Base-by-base conservation (phyloP, 2,113 vertebrate species). In the Tursiops truncatus region DNA sequence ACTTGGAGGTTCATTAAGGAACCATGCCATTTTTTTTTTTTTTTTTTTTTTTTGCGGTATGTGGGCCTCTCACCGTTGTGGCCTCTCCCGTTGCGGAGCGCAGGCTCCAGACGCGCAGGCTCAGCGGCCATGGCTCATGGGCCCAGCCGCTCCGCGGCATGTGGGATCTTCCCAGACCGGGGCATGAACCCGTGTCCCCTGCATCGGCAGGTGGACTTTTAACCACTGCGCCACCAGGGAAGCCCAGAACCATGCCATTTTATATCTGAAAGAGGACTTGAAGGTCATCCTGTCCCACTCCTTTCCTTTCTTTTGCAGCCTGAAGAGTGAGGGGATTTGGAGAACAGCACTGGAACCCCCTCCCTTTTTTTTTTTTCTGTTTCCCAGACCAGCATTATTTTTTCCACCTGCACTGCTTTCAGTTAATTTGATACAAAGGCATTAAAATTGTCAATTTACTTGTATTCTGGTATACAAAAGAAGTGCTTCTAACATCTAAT, bases 381-480 rank as follows among this genome's bases (percentile, higher is more conserved):
- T 92, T 82, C 58, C 67, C 47, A 86, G 41, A 33, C n/a, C 12
- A 74, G 18, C 44, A n/a, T 89, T 60, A 28, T 88, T 95, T 56
- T 88, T 56, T 70, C 76, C 13, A 71, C 31, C 38, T 21, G 36
- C 3, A 41, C 25, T 77, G 15, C 36, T 91, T 89, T 80, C 92
- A 63, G 77, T 41, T 80, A 44, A 62, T 83, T 97, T 94, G 62
- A 65, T 47, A 33, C 5, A 38, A 92, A 92, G 50, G 20, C 20
- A 96, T 95, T 80, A 82, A 87, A 95, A 96, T 80, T 20, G 63
- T 13, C 82, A 91, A 44, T 28, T 62, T 56, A 77, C 70, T 91
- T 95, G 63, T 91, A 28, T 70, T 83, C 26, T 95, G 41, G 12
- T 74, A 67, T 23, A 71, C 70, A 92, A 71, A 96, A 88, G 38